phyloP scores from a whole-genome alignment of 2,888 invertebrate species.

The Andrena camellia region DNA sequence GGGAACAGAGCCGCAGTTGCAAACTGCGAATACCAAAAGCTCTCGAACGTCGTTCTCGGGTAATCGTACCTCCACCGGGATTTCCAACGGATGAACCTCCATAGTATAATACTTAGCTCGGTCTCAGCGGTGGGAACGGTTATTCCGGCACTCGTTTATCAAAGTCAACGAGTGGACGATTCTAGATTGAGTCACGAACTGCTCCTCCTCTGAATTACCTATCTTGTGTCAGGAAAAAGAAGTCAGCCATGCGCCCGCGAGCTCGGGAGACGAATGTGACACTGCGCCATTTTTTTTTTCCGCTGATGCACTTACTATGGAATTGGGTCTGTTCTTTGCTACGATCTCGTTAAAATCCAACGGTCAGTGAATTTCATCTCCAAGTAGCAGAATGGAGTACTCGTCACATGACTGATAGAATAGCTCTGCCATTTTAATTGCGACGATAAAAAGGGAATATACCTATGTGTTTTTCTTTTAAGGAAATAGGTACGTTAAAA shows the following conservation, averaged over 20 bases:
- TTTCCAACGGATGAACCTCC: constrained; percentile 24
- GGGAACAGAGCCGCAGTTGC: not conserved
- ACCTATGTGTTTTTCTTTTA: no score
- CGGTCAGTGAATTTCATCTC: not conserved
- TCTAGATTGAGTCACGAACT: constrained; percentile 73
- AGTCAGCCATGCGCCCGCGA: constrained; percentile 23
- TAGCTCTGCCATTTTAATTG: no score
- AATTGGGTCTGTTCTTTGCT: not conserved
- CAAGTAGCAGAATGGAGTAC: not conserved
- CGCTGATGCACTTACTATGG: not conserved
- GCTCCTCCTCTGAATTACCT: constrained; percentile 38
- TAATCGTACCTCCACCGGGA: constrained; percentile 28
- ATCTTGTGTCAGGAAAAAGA: constrained; percentile 28
- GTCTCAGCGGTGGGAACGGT: constrained; percentile 33
- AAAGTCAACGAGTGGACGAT: constrained; percentile 73
- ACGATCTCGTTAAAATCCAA: not conserved
- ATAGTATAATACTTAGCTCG: constrained; percentile 33
- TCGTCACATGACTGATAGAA: not conserved
- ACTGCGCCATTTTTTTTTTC: constrained; percentile 34
- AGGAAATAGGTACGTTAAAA: no score
- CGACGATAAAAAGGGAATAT: no score
- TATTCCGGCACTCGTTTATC: constrained; percentile 67
- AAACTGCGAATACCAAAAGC: constrained; percentile 10
- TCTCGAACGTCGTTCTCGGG: constrained; percentile 11
- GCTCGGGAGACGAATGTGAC: not conserved